Base-by-base conservation (phyloP, 2,888 invertebrate genomes). In the Apodemia zela region DNA sequence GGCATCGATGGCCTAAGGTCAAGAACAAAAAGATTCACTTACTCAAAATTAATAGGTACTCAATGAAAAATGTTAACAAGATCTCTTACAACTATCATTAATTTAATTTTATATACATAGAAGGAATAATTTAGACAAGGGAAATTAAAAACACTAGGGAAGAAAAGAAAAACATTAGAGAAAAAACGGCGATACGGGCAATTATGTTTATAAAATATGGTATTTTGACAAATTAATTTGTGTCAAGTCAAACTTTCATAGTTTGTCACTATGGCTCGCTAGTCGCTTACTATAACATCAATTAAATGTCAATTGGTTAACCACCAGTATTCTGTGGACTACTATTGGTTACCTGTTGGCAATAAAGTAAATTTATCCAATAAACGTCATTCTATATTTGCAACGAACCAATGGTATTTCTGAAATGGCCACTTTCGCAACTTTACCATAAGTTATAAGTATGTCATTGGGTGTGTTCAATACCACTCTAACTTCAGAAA, bases 211-310 rank as follows among this genome's bases (percentile, higher is more conserved):
- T 54, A 54, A 54, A 54, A 82, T 77, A 86, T 82, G 83, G 84
- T 89, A 86, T 88, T 89, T 88, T 89, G 89, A 87, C 87, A 87
- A 89, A 83, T 84, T 86, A 83, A 84, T 83, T 82, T 77, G 71
- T 78, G 73, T 71, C 68, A 25, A 54, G 73, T 71, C 68, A 25
- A 54, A 54, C 25, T 18, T 54, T 54, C 54, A 54, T 74, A 72
- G 61, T 66, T 71, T 68, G 64, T 72, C 74, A 75, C 71, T 72
- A 74, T 62, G 54, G 59, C 58, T 67, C 66, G 63, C 63, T n/a
- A n/a, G n/a, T n/a, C n/a, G n/a, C n/a, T n/a, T n/a, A n/a, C n/a
- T n/a, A n/a, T 38, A 38, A 4, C 13, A 13, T 38, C 38, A 38
- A 8, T 11, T 38, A 38, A 38, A 42, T 15, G 42, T 42, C 42